A percentile compares a stretch with the other conserved stretches of the same genome.
Evolutionary conservation across 2,888 invertebrate genomes (phyloP).

Genomic region (Encarsia formosa): DNA sequence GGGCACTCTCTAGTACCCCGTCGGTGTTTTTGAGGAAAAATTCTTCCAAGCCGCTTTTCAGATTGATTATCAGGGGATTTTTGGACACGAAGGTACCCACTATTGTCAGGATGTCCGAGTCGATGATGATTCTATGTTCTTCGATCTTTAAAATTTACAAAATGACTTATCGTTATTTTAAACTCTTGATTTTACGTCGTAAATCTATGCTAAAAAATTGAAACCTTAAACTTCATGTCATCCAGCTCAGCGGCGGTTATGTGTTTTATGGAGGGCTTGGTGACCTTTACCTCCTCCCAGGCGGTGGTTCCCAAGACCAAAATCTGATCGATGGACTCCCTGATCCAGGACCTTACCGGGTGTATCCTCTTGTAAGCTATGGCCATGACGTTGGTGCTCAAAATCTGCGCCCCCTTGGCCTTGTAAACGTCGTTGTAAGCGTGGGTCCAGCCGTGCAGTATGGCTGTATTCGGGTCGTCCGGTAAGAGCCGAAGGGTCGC

Average conservation of each 20-base stretch:
- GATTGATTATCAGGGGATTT: constrained; percentile 33
- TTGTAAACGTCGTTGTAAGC: constrained; percentile 39
- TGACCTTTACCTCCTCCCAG: constrained; percentile 32
- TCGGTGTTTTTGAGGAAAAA: constrained; percentile 41
- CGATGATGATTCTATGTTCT: constrained; percentile 33
- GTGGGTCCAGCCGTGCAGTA: constrained; percentile 43
- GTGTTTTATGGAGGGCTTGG: constrained; percentile 35
- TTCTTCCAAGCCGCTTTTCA: constrained; percentile 39
- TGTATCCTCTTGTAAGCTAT: constrained; percentile 38
- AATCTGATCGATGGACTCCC: constrained; percentile 41
- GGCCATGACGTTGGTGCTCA: constrained; percentile 40
- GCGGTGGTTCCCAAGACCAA: constrained; percentile 37
- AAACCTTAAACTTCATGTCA: constrained; percentile 25
- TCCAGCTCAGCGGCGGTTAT: constrained; percentile 40
- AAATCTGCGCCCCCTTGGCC: constrained; percentile 40
- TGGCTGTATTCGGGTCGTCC: constrained; percentile 27
- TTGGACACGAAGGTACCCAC: constrained; percentile 43
- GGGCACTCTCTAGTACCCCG: constrained; percentile 41
- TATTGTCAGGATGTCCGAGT: constrained; percentile 40
- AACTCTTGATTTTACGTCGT: neutral
- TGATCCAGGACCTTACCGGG: constrained; percentile 42
- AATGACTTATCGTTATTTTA: too few relatives aligned
- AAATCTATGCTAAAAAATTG: neutral
- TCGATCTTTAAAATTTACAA: constrained; percentile 28
- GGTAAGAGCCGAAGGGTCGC: constrained; percentile 33